Evolutionary conservation across 1,140 invertebrate species (phyloP), one percentile per base, ranked within the genome.

Genomic region (Conus ventricosus): DNA sequence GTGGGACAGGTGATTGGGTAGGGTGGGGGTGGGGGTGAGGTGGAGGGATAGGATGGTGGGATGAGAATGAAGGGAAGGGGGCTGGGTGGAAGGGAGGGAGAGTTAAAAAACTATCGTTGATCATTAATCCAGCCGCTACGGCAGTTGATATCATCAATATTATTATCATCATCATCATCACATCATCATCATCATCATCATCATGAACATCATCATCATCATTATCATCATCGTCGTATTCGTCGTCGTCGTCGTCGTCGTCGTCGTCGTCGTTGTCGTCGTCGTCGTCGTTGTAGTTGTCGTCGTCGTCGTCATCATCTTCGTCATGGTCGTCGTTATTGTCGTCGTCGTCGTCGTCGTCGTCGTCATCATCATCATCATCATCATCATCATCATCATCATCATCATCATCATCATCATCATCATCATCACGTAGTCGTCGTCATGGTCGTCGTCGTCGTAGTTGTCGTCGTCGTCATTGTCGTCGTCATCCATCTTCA

Each of bases 131-230:
- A 3, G 39, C 39, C 39, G 39, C 39, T 39, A 39, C 91, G 83
- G 67, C 55, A 83, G 39, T 54, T 63, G 15, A 87, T 89, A 6
- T 93, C 20, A 67, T 93, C 88, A 82, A 17, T 3, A 80, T 80
- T 6, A 80, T 80, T 6, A 80, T 80, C 76, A 80, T 80, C 76
- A 80, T 80, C 76, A 80, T 80, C 76, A 80, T 80, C 76, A 80
- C 25, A 92, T 91, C n/a, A 92, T 81, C 23, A 90, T 90, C n/a
- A 87, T 86, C 63, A 93, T 55, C 78, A 88, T 89, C 85, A 87
- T 75, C 76, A 89, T 90, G 54, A 90, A 89, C 88, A 91, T 71
- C 8, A 89, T 84, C 27, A 88, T 84, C 25, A 85, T 67, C 23
- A 81, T 39, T 39, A 39, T 39, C 39, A 39, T 39, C 54, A 13